Evolutionary conservation across 2,113 vertebrate genomes (phyloP).

Genomic region (Pithys albifrons): DNA sequence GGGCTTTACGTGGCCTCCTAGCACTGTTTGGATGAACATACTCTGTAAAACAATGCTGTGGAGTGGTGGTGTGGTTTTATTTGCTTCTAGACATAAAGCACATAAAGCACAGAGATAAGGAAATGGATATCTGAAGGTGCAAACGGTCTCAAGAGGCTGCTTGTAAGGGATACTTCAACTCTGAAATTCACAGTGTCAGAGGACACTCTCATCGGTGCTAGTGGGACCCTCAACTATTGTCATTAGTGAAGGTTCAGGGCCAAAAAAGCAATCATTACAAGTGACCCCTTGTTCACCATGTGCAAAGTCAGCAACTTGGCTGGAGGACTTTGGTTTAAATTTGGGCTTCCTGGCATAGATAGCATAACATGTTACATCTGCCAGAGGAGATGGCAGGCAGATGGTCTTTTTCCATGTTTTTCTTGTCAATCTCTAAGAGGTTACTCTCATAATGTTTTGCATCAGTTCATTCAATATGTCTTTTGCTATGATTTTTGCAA

Average conservation of each 20-base stretch:
- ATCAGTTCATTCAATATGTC: background rate
- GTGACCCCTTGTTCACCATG: rapidly evolving
- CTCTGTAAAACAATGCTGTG: rapidly evolving
- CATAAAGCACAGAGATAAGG: background rate
- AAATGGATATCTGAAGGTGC: background rate
- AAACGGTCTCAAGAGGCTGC: background rate
- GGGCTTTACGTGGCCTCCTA: background rate
- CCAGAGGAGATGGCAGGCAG: background rate
- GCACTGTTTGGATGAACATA: background rate
- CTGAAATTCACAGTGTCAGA: background rate
- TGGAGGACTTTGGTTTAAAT: background rate
- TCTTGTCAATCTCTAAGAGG: background rate
- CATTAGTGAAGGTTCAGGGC: background rate
- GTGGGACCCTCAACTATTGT: background rate
- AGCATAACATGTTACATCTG: background rate
- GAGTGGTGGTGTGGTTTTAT: background rate
- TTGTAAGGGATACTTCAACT: background rate
- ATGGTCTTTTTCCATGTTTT: background rate
- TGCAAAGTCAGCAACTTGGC: background rate
- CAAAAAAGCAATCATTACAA: background rate
- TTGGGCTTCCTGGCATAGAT: background rate
- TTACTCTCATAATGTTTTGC: background rate
- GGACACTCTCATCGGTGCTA: background rate
- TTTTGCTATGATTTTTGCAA: background rate
- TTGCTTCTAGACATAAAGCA: background rate